Evolutionary conservation across 2,113 vertebrate genomes (phyloP).

Genomic region (Corythornis cristatus): DNA sequence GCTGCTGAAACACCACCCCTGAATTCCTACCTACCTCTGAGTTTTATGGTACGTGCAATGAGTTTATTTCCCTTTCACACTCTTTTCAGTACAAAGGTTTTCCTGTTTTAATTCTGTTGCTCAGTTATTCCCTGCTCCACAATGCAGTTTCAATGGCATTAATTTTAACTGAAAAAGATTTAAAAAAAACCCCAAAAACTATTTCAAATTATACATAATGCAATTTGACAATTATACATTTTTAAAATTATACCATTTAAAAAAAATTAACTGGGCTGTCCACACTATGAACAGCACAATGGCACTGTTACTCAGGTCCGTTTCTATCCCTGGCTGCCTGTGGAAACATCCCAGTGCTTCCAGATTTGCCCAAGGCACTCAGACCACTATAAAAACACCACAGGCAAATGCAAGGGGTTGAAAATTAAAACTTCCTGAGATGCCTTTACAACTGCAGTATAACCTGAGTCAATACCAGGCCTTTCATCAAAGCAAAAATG

Average conservation of each 20-base stretch:
- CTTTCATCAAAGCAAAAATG: neutral
- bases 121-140: neutral
- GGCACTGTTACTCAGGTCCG: neutral
- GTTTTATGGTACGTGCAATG: accelerated
- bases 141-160: neutral
- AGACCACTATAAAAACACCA: neutral
- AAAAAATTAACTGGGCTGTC: neutral
- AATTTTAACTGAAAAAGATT: neutral
- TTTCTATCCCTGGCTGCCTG: neutral
- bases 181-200: neutral
- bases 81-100: neutral
- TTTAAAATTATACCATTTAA: too few species aligned
- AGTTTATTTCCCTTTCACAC: neutral
- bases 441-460: neutral
- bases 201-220: too few species aligned
- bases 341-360: neutral
- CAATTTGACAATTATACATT: too few species aligned
- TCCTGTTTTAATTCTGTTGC: neutral
- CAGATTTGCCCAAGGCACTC: neutral
- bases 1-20: neutral
- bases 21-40: neutral
- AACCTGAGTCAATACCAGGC: neutral
- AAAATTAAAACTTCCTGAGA: neutral
- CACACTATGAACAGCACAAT: neutral
- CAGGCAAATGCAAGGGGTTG: neutral